phyloP scores from a whole-genome alignment of 2,797 vertebrate genomes.

The Knipowitschia caucasica region DNA sequence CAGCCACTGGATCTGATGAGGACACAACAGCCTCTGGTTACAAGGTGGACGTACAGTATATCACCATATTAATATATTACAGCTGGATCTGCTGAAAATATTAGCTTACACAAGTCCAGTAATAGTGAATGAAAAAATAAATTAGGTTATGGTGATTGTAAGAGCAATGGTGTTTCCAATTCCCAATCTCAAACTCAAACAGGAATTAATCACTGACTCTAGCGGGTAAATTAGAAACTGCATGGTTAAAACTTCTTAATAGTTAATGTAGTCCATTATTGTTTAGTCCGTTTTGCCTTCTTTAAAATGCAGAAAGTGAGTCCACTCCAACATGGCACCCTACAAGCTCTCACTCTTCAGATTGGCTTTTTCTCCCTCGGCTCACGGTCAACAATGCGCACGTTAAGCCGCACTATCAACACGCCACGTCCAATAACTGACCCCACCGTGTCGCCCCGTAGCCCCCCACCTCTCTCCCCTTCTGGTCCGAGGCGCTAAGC shows the following conservation, averaged over 20 bases:
- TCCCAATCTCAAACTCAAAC: too few species aligned
- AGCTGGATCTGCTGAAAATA: neutral
- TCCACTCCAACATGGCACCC: constrained; percentile 45
- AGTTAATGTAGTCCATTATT: too few species aligned
- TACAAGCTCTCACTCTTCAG: constrained; percentile 50
- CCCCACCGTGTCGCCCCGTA: constrained; percentile 20
- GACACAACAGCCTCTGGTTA: too few species aligned
- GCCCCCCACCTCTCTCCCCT: constrained; percentile 53
- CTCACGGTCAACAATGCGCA: constrained; percentile 75
- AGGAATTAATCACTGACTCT: too few species aligned
- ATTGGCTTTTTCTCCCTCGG: constrained; percentile 41
- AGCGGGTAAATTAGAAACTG: too few species aligned
- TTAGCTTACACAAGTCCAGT: too few species aligned
- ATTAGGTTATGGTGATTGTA: too few species aligned
- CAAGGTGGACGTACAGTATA: neutral
- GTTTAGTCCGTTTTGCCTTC: neutral
- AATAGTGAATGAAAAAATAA: too few species aligned
- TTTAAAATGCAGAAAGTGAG: constrained; percentile 6
- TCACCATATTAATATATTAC: neutral
- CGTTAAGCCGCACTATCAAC: constrained; percentile 80
- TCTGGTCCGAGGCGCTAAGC: constrained; percentile 56
- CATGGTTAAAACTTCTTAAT: neutral
- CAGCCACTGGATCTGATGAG: neutral
- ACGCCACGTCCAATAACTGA: constrained; percentile 79
- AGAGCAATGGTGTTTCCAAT: too few species aligned